Evolutionary conservation across 2,888 invertebrate species (phyloP).

Genomic region (Dyspetes luteomarginatus): DNA sequence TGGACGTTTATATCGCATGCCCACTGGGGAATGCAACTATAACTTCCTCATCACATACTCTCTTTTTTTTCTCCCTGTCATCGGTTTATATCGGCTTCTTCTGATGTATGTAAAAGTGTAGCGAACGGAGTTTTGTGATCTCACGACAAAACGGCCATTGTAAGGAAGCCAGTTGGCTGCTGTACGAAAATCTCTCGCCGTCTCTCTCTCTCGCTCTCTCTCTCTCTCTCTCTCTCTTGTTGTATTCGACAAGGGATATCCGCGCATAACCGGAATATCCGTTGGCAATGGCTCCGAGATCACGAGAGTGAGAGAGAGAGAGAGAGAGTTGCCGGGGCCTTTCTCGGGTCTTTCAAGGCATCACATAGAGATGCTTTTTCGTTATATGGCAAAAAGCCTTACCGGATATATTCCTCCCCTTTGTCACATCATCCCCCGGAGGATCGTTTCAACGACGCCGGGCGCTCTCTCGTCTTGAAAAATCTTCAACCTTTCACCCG

Average conservation of each 20-base stretch:
- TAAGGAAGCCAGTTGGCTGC: conserved; percentile 48
- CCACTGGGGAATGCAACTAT: neutral
- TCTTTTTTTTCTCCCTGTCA: neutral
- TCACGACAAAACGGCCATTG: conserved; percentile 55
- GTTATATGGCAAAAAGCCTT: conserved; percentile 14
- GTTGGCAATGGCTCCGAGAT: conserved; percentile 55
- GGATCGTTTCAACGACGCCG: conserved; percentile 31
- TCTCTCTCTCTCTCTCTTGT: neutral
- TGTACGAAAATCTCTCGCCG: conserved; percentile 26
- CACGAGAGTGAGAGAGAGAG: conserved; percentile 20
- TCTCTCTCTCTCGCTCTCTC: neutral
- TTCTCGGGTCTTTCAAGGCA: conserved; percentile 52
- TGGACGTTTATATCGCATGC: neutral
- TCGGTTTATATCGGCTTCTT: neutral
- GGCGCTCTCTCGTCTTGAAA: conserved; percentile 39
- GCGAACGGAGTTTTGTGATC: neutral
- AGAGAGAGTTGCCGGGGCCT: conserved; percentile 19
- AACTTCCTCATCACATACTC: conserved; percentile 12
- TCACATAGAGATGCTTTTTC: conserved; percentile 39
- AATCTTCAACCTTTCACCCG: conserved; percentile 51
- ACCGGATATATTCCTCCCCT: conserved; percentile 33
- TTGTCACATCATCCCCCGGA: neutral
- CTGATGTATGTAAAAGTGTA: neutral
- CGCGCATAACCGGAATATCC: conserved; percentile 60
- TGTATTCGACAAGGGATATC: conserved; percentile 58